Conservation (phyloP, 2,113 vertebrate genomes). For the Coturnix japonica region DNA sequence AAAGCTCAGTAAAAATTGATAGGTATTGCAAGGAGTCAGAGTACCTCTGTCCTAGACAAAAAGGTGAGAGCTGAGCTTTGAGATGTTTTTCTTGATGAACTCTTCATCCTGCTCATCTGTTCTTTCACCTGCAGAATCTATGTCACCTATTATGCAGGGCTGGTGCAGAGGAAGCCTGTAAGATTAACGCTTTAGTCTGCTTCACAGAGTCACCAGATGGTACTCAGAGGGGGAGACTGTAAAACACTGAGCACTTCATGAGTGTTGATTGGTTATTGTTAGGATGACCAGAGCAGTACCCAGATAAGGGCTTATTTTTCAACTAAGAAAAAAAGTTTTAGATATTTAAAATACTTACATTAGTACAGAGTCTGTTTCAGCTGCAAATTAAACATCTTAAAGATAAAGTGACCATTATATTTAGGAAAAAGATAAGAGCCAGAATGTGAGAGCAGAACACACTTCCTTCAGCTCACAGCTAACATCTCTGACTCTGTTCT, state of each 20-base stretch:
- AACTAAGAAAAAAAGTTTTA: not conserved
- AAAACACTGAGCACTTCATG: not conserved
- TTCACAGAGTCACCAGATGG: not conserved
- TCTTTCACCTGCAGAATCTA: not conserved
- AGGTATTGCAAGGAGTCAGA: not conserved
- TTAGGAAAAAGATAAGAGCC: constrained; percentile 9
- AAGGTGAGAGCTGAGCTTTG: rapidly evolving
- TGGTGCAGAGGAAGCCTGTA: not conserved
- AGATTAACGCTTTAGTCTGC: not conserved
- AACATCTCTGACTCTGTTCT: constrained; percentile 37
- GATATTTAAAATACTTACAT: not conserved
- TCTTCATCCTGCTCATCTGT: not conserved
- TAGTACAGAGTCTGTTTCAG: not conserved
- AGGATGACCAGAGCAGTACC: not conserved
- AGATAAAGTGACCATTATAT: not conserved
- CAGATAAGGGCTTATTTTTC: not conserved
- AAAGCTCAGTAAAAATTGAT: not conserved
- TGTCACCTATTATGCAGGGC: not conserved
- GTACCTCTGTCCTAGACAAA: not conserved
- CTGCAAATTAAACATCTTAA: not conserved
- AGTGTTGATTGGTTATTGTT: not conserved
- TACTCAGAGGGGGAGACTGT: not conserved
- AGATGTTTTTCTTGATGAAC: not conserved
- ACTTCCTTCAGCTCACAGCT: constrained; percentile 26
- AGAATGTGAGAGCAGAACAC: not conserved